phyloP scores from a whole-genome alignment of 1,140 invertebrate genomes.

The Trichonephila clavata region DNA sequence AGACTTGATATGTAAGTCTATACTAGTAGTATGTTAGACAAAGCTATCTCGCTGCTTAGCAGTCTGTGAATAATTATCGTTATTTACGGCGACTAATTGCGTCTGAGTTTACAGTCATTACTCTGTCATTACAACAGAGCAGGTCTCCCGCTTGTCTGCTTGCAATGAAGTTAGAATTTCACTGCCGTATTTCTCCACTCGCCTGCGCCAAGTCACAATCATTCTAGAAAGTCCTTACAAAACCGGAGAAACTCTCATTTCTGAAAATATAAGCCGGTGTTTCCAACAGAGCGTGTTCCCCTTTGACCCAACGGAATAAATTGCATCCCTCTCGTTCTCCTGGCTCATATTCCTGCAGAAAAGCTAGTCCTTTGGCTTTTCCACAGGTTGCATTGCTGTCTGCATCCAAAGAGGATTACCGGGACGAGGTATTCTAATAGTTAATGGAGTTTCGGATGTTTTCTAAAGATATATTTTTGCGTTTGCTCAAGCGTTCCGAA shows the following conservation, averaged over 20 bases:
- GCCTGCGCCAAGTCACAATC: neutral
- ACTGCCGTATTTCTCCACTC: neutral
- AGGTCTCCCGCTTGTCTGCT: neutral
- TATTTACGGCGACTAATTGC: too few species aligned
- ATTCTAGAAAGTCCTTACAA: neutral
- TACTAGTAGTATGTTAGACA: neutral
- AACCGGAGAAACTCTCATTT: neutral
- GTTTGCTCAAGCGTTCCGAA: neutral
- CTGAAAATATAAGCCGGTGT: constrained; percentile 1
- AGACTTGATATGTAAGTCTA: too few species aligned
- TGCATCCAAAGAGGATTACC: constrained; percentile 16
- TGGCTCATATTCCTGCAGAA: neutral
- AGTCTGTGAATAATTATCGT: too few species aligned
- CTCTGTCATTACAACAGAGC: neutral
- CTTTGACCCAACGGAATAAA: constrained; percentile 34
- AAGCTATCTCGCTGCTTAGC: too few species aligned
- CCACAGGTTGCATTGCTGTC: neutral
- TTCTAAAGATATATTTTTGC: constrained; percentile 40
- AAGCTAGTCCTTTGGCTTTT: neutral
- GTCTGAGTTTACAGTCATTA: too few species aligned
- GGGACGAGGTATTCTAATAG: constrained; percentile 50
- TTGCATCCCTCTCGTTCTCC: neutral
- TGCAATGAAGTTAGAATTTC: neutral
- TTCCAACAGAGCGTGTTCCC: neutral
- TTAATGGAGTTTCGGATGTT: constrained; percentile 46